A percentile compares a stretch with the other conserved stretches of the same genome.
phyloP scores from a whole-genome alignment of 2,797 vertebrate genomes.

The Sylvia borin region DNA sequence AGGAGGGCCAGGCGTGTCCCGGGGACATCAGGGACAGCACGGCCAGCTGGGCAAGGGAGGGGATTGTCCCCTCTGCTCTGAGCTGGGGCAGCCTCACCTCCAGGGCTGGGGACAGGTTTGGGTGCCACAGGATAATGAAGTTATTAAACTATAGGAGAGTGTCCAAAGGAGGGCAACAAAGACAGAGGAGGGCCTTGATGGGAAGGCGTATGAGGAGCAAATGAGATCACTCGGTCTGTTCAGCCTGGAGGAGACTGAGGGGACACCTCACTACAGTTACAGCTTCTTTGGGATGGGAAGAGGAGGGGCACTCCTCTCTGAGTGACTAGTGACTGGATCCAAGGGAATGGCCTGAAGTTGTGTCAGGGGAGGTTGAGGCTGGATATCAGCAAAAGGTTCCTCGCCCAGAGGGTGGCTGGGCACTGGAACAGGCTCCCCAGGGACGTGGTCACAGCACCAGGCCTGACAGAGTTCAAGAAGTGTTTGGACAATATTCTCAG shows the following conservation, averaged over 20 bases:
- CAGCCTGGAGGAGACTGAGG: background rate
- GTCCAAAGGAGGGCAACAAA: background rate
- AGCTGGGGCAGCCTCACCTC: background rate
- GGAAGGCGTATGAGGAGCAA: background rate
- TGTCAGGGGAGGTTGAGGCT: background rate
- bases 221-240: background rate
- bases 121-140: accelerated
- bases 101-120: background rate
- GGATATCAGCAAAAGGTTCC: background rate
- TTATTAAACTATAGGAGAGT: background rate
- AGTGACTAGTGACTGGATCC: too few relatives aligned
- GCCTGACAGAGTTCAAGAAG: background rate
- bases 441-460: background rate
- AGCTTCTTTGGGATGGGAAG: background rate
- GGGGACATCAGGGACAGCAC: background rate
- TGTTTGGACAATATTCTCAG: accelerated
- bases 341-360: background rate
- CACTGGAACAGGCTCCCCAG: background rate
- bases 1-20: background rate
- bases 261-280: background rate
- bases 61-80: background rate
- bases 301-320: background rate
- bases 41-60: background rate
- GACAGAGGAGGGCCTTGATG: too few relatives aligned
- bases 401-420: accelerated